These are phyloP conservation scores for Phrynosoma platyrhinos DNA, from an alignment of 2,113 vertebrate genomes.

Conservation along the genomic window DNA sequence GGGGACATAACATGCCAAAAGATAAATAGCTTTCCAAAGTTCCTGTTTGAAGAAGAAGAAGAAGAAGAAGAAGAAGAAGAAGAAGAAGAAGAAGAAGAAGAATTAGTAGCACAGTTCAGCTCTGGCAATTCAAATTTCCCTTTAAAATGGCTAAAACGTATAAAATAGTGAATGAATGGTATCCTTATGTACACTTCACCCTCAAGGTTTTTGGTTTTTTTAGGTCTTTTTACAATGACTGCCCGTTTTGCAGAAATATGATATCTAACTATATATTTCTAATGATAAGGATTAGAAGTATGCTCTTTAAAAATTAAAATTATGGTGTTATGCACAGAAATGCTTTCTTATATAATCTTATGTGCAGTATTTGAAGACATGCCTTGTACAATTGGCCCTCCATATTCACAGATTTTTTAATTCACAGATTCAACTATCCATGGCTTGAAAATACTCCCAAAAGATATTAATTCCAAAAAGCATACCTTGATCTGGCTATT, in stretches of 20 bases:
- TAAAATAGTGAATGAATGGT: background rate
- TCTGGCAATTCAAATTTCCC: background rate
- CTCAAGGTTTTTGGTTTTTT: background rate
- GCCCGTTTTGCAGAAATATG: background rate
- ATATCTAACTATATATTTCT: background rate
- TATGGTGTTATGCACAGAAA: background rate
- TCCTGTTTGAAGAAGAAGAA: background rate
- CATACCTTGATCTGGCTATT: too few relatives aligned
- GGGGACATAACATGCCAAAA: background rate
- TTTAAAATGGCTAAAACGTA: background rate
- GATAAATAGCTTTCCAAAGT: background rate
- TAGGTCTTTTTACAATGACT: too few relatives aligned
- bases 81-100: too few relatives aligned
- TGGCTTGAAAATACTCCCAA: too few relatives aligned
- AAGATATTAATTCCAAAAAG: too few relatives aligned
- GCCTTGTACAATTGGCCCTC: too few relatives aligned
- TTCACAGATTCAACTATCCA: too few relatives aligned
- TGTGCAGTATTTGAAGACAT: background rate
- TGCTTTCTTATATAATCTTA: background rate
- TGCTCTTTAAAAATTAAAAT: background rate
- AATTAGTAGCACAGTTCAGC: fast-evolving
- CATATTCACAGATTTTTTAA: too few relatives aligned
- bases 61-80: background rate
- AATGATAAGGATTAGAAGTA: background rate
- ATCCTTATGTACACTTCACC: background rate